A percentile compares a stretch with the other conserved stretches of the same genome.
Conservation (phyloP, 2,797 vertebrate genomes). For the Pipistrellus nathusii region DNA sequence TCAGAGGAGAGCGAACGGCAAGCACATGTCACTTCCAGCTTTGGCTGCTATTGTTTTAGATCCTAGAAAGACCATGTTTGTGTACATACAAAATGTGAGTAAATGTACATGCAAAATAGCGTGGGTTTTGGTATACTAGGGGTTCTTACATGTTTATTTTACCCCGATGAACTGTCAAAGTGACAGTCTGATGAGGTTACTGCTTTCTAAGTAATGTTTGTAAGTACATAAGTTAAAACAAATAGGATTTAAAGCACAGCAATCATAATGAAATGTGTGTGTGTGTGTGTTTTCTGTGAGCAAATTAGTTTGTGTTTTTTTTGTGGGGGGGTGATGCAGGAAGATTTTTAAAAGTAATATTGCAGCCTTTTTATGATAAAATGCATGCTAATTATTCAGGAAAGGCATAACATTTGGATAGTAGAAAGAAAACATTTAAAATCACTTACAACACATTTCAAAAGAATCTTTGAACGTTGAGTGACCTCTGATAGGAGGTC, state of each 20-base stretch:
- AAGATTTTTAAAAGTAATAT: constrained; percentile 37
- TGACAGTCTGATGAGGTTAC: not conserved
- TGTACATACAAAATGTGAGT: not conserved
- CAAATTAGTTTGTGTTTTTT: constrained; percentile 35
- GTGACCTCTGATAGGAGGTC: not conserved
- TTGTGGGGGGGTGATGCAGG: not conserved
- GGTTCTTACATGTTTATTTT: not conserved
- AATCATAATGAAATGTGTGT: not conserved
- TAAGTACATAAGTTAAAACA: constrained; percentile 24
- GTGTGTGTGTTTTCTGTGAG: not conserved
- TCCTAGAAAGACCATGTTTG: constrained; percentile 9
- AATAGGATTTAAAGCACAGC: not conserved
- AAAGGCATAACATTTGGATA: constrained; percentile 36
- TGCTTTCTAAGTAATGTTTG: constrained; percentile 26
- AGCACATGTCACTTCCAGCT: not conserved
- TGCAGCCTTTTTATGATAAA: constrained; percentile 9
- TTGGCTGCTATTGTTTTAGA: constrained; percentile 29
- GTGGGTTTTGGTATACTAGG: not conserved
- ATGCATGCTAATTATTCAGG: not conserved
- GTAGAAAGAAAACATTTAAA: constrained; percentile 22
- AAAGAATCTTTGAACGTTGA: constrained; percentile 15
- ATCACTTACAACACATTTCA: not conserved
- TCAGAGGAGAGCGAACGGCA: not conserved
- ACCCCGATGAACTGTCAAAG: not conserved
- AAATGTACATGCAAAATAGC: not conserved